Evolutionary conservation across 2,888 invertebrate genomes (phyloP), one percentile per base, ranked within the genome.

Genomic region (Pimpla rufipes): DNA sequence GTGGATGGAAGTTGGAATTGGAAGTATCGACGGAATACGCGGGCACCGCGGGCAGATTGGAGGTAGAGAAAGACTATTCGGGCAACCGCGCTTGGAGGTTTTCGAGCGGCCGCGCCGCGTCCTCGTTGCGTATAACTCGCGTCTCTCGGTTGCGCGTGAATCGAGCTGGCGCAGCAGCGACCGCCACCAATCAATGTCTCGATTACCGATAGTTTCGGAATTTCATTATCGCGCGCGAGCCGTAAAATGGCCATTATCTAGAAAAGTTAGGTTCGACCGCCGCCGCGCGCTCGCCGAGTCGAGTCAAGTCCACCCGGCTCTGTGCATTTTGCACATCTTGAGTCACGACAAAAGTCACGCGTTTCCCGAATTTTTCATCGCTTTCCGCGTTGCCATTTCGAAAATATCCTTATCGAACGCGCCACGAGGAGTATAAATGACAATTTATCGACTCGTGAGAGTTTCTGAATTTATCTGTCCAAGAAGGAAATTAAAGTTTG

Each of bases 141-240:
- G 77, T 76, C 73, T 47, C 66, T 18, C 57, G 57, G 23, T 35
- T 52, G 66, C 55, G 40, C 18, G 62, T 68, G 68, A 62, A 79
- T 74, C 73, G 87, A 87, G 85, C 45, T 74, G 62, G 79, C 66
- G 81, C 70, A 57, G 35, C n/a, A n/a, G 64, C 87, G 86, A 87
- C 88, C 81, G 88, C 89, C 88, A 89, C 90, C 89, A 87, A 91
- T 92, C 90, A 89, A 90, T 89, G 91, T 90, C 88, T 86, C 88
- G 89, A 90, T 91, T 90, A 89, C 86, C 90, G 91, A 88, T 91
- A 91, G 90, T 90, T 90, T 88, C 85, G 90, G 89, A 91, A 91
- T 91, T 91, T 91, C 91, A 91, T 91, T 91, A 91, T 91, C 91
- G 86, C 88, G 83, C 79, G 55, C 59, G 16, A 73, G 83, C 85